These are phyloP conservation scores for Keiferia lycopersicella DNA, from an alignment of 2,888 invertebrate genomes.

Conservation along the genomic window DNA sequence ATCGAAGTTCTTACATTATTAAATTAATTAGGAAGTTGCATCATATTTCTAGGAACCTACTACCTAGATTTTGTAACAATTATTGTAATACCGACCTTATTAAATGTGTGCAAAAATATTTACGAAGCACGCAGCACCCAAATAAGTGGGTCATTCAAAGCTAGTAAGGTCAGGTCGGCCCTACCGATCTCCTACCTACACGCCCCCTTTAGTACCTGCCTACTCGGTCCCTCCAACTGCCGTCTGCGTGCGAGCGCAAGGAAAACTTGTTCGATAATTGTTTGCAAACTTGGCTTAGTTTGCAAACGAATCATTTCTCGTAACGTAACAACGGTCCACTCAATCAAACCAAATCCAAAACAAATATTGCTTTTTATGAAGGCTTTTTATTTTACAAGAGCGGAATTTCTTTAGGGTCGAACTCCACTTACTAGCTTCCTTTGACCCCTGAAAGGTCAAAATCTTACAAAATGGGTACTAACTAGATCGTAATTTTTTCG, in stretches of 20 bases:
- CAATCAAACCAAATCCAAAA: not conserved
- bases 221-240: too few species aligned
- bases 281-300: not conserved
- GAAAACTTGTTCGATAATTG: not conserved
- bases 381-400: too few species aligned
- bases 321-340: not conserved
- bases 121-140: too few species aligned
- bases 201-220: too few species aligned
- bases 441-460: not conserved
- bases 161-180: not conserved
- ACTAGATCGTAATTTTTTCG: not conserved
- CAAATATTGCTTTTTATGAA: too few species aligned
- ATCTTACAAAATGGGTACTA: too few species aligned
- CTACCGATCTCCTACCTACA: too few species aligned
- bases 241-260: not conserved
- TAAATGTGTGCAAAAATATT: not conserved
- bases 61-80: not conserved
- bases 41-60: not conserved
- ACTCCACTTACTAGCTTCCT: not conserved
- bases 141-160: not conserved
- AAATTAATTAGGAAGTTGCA: constrained; percentile 4
- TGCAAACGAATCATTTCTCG: not conserved
- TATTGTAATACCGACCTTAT: not conserved
- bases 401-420: not conserved
- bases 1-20: not conserved